Percentiles rank a stretch among this genome's conserved stretches.
These are phyloP conservation scores for Acromyrmex heyeri DNA, from an alignment of 1,140 invertebrate genomes.

Conservation along the genomic window DNA sequence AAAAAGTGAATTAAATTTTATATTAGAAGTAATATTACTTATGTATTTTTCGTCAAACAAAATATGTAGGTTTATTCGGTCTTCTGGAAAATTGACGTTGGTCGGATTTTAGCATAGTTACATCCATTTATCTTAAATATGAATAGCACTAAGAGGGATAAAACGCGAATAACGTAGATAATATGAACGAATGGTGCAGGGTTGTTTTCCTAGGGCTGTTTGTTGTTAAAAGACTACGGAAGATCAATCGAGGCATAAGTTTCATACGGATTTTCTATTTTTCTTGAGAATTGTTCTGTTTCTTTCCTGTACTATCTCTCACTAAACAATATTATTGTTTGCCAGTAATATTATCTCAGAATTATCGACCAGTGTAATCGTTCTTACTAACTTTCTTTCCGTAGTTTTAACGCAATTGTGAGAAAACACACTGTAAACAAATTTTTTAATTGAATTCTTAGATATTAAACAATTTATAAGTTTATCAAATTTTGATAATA, in stretches of 20 bases:
- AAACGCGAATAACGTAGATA: constrained; percentile 31
- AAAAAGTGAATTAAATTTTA: not conserved
- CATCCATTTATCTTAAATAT: constrained; percentile 24
- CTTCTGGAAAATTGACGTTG: not conserved
- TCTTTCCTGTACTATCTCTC: constrained; percentile 22
- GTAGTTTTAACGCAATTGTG: not conserved
- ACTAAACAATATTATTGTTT: constrained; percentile 34
- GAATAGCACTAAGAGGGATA: not conserved
- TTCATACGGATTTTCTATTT: constrained; percentile 34
- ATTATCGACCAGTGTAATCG: constrained; percentile 13
- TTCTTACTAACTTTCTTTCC: constrained; percentile 10
- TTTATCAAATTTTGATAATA: not conserved
- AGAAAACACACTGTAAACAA: not conserved
- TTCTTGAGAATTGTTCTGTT: constrained; percentile 15
- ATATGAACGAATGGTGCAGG: constrained; percentile 19
- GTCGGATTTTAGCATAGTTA: not conserved
- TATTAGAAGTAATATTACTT: not conserved
- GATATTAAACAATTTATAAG: not conserved
- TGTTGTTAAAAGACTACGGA: constrained; percentile 26
- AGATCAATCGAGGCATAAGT: constrained; percentile 51
- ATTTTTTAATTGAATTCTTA: not conserved
- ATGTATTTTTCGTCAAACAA: not conserved
- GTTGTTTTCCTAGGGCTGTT: not conserved
- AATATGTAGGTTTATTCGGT: not conserved
- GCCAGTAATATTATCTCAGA: constrained; percentile 35